Conservation (phyloP, 53 echinoderm and acorn worm species). For the Holothuria leucospilota region DNA sequence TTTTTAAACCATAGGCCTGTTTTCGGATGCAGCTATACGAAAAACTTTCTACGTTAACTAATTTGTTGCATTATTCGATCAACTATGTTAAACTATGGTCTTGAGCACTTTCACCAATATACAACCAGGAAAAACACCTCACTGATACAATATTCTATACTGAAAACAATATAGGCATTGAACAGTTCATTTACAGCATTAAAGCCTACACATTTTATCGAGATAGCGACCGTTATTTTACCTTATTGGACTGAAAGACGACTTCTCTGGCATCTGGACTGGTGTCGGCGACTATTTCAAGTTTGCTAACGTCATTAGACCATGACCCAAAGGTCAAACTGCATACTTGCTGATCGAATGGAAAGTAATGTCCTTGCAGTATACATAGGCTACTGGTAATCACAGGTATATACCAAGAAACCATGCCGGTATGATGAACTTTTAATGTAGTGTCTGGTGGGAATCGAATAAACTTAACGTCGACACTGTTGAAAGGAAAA, state of each 20-base stretch:
- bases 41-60: too few relatives aligned
- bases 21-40: too few relatives aligned
- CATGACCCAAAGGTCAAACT: constrained; percentile 35
- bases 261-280: background rate
- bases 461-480: constrained; percentile 24
- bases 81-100: too few relatives aligned
- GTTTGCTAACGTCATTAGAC: background rate
- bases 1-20: too few relatives aligned
- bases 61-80: too few relatives aligned
- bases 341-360: constrained; percentile 37
- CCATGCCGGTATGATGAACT: background rate
- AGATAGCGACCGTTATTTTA: background rate
- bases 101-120: too few relatives aligned
- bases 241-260: constrained; percentile 29
- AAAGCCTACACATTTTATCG: too few relatives aligned
- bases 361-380: constrained; percentile 12
- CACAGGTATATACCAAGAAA: constrained; percentile 34
- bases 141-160: too few relatives aligned
- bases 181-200: too few relatives aligned
- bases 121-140: too few relatives aligned
- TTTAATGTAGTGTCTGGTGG: background rate
- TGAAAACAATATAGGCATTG: too few relatives aligned
- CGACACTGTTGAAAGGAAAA: constrained; percentile 19
- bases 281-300: background rate
- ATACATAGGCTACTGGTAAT: constrained; percentile 9